Percentiles rank a stretch among this genome's conserved stretches.
These are phyloP conservation scores for Drosophila pullipes DNA, from an alignment of 2,888 invertebrate genomes.

Conservation along the genomic window DNA sequence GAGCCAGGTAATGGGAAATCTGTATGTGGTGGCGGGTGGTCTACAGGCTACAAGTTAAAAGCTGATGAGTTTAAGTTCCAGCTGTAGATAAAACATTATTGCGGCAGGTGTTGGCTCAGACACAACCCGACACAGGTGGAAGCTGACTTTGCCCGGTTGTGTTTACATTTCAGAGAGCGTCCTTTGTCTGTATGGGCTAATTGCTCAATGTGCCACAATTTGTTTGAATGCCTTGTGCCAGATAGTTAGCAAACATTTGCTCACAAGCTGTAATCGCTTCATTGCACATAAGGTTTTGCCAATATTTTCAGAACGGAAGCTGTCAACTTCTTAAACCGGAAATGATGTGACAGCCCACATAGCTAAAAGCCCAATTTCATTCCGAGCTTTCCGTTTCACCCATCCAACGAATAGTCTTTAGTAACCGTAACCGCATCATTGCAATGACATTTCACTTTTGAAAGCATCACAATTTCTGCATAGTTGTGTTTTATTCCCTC, in stretches of 20 bases:
- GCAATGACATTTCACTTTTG: constrained; percentile 71
- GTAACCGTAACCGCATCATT: constrained; percentile 56
- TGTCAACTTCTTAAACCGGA: constrained; percentile 31
- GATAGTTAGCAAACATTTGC: constrained; percentile 56
- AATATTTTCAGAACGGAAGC: constrained; percentile 50
- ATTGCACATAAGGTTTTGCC: constrained; percentile 37
- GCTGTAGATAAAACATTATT: constrained; percentile 44
- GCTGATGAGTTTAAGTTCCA: constrained; percentile 44
- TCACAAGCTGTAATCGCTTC: constrained; percentile 48
- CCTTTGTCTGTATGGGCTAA: constrained; percentile 48
- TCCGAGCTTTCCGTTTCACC: constrained; percentile 7
- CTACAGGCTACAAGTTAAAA: constrained; percentile 26
- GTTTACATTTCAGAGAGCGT: constrained; percentile 18
- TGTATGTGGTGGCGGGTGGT: background rate
- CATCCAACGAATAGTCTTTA: background rate
- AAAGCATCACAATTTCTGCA: constrained; percentile 19
- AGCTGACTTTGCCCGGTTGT: constrained; percentile 6
- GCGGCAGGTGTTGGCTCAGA: constrained; percentile 26
- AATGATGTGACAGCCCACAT: constrained; percentile 30
- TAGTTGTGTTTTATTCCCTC: constrained; percentile 16
- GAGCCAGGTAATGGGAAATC: background rate
- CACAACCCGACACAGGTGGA: background rate
- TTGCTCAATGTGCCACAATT: constrained; percentile 65
- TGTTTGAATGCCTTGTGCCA: constrained; percentile 42
- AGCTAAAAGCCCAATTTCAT: constrained; percentile 39